These are phyloP conservation scores for Chelonus insularis DNA, from an alignment of 1,140 invertebrate genomes.

Conservation along the genomic window DNA sequence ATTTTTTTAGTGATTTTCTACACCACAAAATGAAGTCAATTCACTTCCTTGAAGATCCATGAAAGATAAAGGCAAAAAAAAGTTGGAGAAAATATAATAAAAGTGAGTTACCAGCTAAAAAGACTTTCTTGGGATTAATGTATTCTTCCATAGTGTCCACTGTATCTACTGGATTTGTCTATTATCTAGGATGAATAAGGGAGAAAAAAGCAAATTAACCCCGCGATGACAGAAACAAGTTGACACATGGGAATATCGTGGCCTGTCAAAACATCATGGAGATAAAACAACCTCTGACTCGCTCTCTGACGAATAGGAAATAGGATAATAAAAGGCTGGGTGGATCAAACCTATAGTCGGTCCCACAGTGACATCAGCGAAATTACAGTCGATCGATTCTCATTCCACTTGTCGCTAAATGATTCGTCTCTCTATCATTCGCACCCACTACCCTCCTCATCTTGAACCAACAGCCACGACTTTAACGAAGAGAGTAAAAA, in stretches of 20 bases:
- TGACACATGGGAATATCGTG: conserved; percentile 14
- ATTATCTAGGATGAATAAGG: too few relatives aligned
- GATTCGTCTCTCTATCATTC: conserved; percentile 17
- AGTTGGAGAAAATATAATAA: too few relatives aligned
- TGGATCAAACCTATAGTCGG: background rate
- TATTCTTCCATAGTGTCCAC: too few relatives aligned
- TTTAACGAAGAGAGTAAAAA: conserved; percentile 10
- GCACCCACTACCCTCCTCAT: background rate
- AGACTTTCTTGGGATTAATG: too few relatives aligned
- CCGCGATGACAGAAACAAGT: background rate
- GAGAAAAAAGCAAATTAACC: background rate
- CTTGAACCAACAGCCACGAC: background rate
- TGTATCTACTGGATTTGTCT: too few relatives aligned
- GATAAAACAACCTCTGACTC: conserved; percentile 26
- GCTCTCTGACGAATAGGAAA: background rate
- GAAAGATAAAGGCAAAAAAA: too few relatives aligned
- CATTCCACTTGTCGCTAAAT: conserved; percentile 9
- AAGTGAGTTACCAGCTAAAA: too few relatives aligned
- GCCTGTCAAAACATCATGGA: conserved; percentile 30
- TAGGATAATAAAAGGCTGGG: conserved; percentile 2
- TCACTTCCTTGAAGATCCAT: too few relatives aligned
- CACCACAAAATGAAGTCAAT: too few relatives aligned
- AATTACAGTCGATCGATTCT: conserved; percentile 19
- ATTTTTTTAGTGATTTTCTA: too few relatives aligned
- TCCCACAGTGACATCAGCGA: conserved; percentile 21